Evolutionary conservation across 2,113 vertebrate species (phyloP).

Genomic region (Entelurus aequoreus): DNA sequence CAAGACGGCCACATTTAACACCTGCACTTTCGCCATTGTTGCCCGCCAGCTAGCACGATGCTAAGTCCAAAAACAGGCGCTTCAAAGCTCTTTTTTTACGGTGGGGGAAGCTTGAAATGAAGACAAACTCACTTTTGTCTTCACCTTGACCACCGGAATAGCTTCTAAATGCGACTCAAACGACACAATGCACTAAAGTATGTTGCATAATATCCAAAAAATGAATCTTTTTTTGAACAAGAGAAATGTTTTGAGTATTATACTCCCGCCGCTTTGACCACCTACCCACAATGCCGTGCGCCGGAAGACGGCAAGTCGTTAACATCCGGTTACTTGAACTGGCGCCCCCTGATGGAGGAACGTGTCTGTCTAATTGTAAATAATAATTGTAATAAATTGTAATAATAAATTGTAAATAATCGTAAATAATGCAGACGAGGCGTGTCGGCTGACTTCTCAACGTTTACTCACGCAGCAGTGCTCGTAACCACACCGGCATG

Average conservation of each 20-base stretch:
- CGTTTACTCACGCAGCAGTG: too few relatives aligned
- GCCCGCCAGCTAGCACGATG: neutral
- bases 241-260: neutral
- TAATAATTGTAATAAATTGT: too few relatives aligned
- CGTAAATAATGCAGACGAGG: too few relatives aligned
- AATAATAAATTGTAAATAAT: too few relatives aligned
- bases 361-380: too few relatives aligned
- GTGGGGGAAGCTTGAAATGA: constrained; percentile 25
- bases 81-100: constrained; percentile 29
- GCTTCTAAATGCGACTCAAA: neutral
- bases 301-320: constrained; percentile 43
- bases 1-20: constrained; percentile 83
- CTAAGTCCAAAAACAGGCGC: constrained; percentile 34
- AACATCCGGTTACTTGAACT: neutral
- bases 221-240: neutral
- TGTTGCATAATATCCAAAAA: neutral
- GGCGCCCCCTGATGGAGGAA: too few relatives aligned
- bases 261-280: constrained; percentile 59
- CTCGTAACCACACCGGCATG: too few relatives aligned
- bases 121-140: constrained; percentile 3
- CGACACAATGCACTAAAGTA: neutral
- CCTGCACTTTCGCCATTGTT: constrained; percentile 89
- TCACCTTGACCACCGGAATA: neutral
- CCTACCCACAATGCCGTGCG: constrained; percentile 39
- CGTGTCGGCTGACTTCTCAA: too few relatives aligned